Evolutionary conservation across 2,888 invertebrate genomes (phyloP), one percentile per base, ranked within the genome.

Genomic region (Mesochorus sp.): DNA sequence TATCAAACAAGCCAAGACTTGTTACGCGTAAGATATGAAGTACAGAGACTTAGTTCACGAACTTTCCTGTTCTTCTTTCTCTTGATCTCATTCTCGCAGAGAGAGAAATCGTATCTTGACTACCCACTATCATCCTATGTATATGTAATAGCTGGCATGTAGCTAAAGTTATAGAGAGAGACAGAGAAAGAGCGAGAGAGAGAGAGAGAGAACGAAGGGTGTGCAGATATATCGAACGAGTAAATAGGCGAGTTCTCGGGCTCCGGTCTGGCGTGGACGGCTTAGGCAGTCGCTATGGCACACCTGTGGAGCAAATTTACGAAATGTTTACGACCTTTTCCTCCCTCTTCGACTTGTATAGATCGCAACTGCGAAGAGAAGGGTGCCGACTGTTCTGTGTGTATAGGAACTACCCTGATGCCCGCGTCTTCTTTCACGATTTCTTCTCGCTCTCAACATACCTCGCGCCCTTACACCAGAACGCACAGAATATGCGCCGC

Each of bases 291-390:
- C 83, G 85, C 85, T 87, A 89, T 90, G 90, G 90, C 89, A 90
- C 90, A 90, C 90, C 90, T 90, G 90, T 91, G 89, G 91, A 90
- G 89, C 90, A 88, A 90, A 90, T 90, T 91, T 91, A 89, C 90
- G 89, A 90, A 90, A 90, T 90, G 90, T 91, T 90, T 90, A 90
- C 89, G 90, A 89, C 81, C 74, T 34, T 53, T 67, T 72, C 42
- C 77, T 49, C 26, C 68, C 68, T 57, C 73, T 61, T 51, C 66
- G 37, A 26, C 66, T 26, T 26, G 51, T 39, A 64, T 70, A 70
- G 70, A 67, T 37, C 68, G 78, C 88, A 85, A 86, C 88, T 88
- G n/a, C n/a, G 85, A 86, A 87, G 85, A 86, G 88, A 70, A n/a
- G 70, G 59, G 47, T 24, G 47, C 59, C 55, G 71, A 57, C 67